A percentile compares a stretch with the other conserved stretches of the same genome.
Evolutionary conservation across 1,140 invertebrate species (phyloP).

Genomic region (Grapholita molesta): DNA sequence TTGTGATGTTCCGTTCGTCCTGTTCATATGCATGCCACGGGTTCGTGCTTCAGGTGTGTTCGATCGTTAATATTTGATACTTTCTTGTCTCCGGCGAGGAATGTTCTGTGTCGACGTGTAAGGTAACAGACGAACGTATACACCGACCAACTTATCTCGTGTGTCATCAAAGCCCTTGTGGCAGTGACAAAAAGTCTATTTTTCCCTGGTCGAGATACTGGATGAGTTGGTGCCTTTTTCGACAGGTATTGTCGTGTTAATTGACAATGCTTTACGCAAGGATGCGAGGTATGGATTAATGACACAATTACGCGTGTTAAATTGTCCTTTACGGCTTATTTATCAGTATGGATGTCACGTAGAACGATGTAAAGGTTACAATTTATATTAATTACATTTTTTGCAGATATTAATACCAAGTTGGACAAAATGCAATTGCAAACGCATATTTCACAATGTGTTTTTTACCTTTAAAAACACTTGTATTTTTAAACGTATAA

Average conservation of each 20-base stretch:
- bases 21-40: conserved; percentile 60
- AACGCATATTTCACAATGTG: neutral
- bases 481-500: no score
- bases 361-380: neutral
- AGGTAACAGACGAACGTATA: neutral
- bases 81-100: conserved; percentile 59
- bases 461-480: no score
- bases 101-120: conserved; percentile 29
- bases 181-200: neutral
- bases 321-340: neutral
- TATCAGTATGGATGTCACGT: neutral
- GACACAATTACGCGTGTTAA: conserved; percentile 1
- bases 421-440: neutral
- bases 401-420: neutral
- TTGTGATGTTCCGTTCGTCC: conserved; percentile 37
- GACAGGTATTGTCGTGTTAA: conserved; percentile 5
- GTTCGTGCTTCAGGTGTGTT: conserved; percentile 67
- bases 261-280: neutral
- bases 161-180: neutral
- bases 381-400: neutral
- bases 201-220: neutral
- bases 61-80: conserved; percentile 74
- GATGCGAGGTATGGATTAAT: conserved; percentile 6
- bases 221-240: neutral
- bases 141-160: neutral